Percentiles rank a stretch among this genome's conserved stretches.
Evolutionary conservation across 1,140 invertebrate species (phyloP).

Genomic region (Sitophilus oryzae): DNA sequence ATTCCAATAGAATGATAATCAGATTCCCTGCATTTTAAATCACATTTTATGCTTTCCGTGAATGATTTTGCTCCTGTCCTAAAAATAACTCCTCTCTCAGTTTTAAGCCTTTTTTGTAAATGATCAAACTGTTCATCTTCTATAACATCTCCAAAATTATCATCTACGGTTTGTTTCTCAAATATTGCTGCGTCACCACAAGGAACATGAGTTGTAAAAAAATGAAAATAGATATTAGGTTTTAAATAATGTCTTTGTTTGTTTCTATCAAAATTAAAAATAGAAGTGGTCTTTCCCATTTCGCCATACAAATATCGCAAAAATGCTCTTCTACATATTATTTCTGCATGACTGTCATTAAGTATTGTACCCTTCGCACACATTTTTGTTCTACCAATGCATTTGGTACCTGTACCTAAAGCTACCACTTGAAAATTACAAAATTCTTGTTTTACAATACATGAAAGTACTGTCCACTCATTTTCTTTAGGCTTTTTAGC

Average conservation of each 20-base stretch:
- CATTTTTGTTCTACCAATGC: slow-evolving; percentile 69
- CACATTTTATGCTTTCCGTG: slow-evolving; percentile 46
- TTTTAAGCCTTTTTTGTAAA: slow-evolving; percentile 36
- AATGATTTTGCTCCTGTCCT: slow-evolving; percentile 89
- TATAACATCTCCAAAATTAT: slow-evolving; percentile 38
- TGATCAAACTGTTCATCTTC: no score
- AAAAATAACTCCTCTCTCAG: slow-evolving; percentile 55
- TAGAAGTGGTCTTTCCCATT: slow-evolving; percentile 43
- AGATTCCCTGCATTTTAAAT: slow-evolving; percentile 50
- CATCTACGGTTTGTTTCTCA: slow-evolving; percentile 46
- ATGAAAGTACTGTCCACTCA: slow-evolving; percentile 79
- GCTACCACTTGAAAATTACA: slow-evolving; percentile 60
- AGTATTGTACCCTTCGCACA: slow-evolving; percentile 63
- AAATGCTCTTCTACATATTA: slow-evolving; percentile 76
- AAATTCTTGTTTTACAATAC: slow-evolving; percentile 54
- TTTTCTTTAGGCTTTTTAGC: slow-evolving; percentile 67
- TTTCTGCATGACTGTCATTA: slow-evolving; percentile 89
- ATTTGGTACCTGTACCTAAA: slow-evolving; percentile 86
- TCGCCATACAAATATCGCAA: slow-evolving; percentile 69
- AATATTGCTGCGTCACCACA: slow-evolving; percentile 95
- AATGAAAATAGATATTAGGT: slow-evolving; percentile 66
- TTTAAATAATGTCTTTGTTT: slow-evolving; percentile 49
- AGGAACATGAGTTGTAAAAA: slow-evolving; percentile 81
- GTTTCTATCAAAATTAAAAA: slow-evolving; percentile 42
- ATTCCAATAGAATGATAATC: slow-evolving; percentile 67